Evolutionary conservation across 1,140 invertebrate species (phyloP).

Genomic region (Ceratina australensis): DNA sequence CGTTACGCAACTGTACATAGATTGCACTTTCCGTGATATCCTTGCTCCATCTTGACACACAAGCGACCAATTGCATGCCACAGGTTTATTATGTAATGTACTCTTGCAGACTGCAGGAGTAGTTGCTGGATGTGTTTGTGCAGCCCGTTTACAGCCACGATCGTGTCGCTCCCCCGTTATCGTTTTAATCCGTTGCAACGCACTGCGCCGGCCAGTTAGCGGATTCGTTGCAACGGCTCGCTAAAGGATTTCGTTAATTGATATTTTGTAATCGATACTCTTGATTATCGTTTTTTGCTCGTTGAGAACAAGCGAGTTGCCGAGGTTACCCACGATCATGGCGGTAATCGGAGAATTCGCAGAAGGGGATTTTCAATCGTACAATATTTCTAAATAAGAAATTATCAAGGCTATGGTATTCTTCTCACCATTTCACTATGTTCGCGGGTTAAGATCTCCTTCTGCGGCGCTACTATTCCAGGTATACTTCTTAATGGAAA

Average conservation of each 20-base stretch:
- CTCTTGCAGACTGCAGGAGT: slow-evolving; percentile 15
- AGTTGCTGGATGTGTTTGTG: slow-evolving; percentile 24
- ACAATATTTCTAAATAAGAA: neutral
- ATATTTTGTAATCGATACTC: neutral
- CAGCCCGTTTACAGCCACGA: slow-evolving; percentile 48
- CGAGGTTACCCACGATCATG: slow-evolving; percentile 50
- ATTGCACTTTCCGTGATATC: slow-evolving; percentile 50
- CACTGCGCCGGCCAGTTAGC: slow-evolving; percentile 59
- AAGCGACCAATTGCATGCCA: slow-evolving; percentile 53
- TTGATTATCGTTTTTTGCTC: neutral
- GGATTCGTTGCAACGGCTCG: slow-evolving; percentile 55
- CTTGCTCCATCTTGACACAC: slow-evolving; percentile 63
- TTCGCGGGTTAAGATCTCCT: slow-evolving; percentile 32
- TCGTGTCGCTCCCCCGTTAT: slow-evolving; percentile 22
- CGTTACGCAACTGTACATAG: slow-evolving; percentile 18
- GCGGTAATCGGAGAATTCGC: slow-evolving; percentile 29
- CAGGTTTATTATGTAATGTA: slow-evolving; percentile 46
- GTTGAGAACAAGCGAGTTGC: neutral
- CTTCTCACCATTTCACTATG: neutral
- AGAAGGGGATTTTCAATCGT: slow-evolving; percentile 38
- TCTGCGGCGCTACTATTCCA: slow-evolving; percentile 42
- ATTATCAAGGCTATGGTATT: neutral
- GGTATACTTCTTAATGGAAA: slow-evolving; percentile 48
- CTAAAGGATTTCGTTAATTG: neutral
- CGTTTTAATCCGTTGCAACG: slow-evolving; percentile 49